A percentile compares a stretch with the other conserved stretches of the same genome.
Conservation (phyloP, 2,797 vertebrate genomes). For the Salarias fasciatus region DNA sequence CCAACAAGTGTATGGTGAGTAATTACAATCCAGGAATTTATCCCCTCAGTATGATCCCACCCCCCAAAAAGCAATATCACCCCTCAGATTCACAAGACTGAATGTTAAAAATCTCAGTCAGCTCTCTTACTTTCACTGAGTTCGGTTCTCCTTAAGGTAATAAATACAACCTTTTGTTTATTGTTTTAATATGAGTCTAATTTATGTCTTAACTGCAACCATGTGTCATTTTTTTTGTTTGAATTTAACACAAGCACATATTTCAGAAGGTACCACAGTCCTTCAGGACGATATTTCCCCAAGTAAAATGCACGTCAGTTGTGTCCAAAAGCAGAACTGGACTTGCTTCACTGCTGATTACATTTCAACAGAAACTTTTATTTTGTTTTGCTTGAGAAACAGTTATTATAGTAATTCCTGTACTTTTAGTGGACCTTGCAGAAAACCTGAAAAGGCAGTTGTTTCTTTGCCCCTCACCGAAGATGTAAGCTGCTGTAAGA, state of each 20-base stretch:
- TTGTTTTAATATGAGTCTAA: slow-evolving; percentile 27
- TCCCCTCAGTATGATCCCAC: background rate
- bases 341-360: slow-evolving; percentile 64
- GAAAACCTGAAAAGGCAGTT: slow-evolving; percentile 21
- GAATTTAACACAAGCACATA: slow-evolving; percentile 36
- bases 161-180: slow-evolving; percentile 16
- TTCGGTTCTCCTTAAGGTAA: slow-evolving; percentile 23
- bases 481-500: slow-evolving; percentile 59
- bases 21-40: slow-evolving; percentile 19
- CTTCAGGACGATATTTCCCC: slow-evolving; percentile 38
- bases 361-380: slow-evolving; percentile 57
- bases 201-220: slow-evolving; percentile 44
- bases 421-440: slow-evolving; percentile 53
- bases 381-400: slow-evolving; percentile 61
- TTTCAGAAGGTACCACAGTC: slow-evolving; percentile 39
- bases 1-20: slow-evolving; percentile 99
- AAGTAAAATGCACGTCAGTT: slow-evolving; percentile 20
- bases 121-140: slow-evolving; percentile 9
- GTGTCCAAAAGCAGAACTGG: slow-evolving; percentile 51
- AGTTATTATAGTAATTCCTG: slow-evolving; percentile 50
- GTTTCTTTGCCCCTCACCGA: slow-evolving; percentile 32
- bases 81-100: slow-evolving; percentile 12
- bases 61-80: slow-evolving; percentile 9
- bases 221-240: slow-evolving; percentile 39
- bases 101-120: slow-evolving; percentile 18